phyloP scores from a whole-genome alignment of 2,888 invertebrate species.

The Pammene fasciana region DNA sequence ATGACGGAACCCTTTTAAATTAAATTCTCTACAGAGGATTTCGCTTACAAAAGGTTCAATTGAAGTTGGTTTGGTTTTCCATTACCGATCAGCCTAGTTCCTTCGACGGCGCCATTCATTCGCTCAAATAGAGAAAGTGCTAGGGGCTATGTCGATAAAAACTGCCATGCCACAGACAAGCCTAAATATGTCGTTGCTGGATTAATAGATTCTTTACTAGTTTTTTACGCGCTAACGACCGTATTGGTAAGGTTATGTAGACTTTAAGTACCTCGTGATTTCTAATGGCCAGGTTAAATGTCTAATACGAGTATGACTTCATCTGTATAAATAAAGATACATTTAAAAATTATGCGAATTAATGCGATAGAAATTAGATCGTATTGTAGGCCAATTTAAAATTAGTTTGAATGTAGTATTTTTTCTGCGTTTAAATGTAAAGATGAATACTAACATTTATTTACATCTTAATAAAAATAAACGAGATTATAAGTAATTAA shows the following conservation, averaged over 20 bases:
- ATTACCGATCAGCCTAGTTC: constrained; percentile 29
- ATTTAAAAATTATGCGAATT: neutral
- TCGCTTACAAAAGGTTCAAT: constrained; percentile 10
- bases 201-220: constrained; percentile 30
- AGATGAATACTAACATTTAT: too few species aligned
- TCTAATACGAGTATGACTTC: constrained; percentile 26
- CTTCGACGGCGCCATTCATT: constrained; percentile 32
- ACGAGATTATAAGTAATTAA: too few species aligned
- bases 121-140: constrained; percentile 38
- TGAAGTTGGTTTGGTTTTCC: constrained; percentile 8
- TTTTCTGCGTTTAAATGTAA: too few species aligned
- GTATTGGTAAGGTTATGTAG: constrained; percentile 33
- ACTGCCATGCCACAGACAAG: constrained; percentile 19
- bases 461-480: too few species aligned
- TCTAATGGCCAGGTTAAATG: constrained; percentile 25
- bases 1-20: neutral
- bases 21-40: neutral
- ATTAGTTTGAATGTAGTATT: too few species aligned
- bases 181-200: constrained; percentile 34
- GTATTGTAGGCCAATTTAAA: too few species aligned
- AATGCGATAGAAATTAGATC: too few species aligned
- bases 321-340: constrained; percentile 7
- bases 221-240: constrained; percentile 18
- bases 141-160: constrained; percentile 32
- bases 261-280: constrained; percentile 32